Evolutionary conservation across 2,797 vertebrate species (phyloP), one percentile per base, ranked within the genome.

Genomic region (Eidolon dupreanum): DNA sequence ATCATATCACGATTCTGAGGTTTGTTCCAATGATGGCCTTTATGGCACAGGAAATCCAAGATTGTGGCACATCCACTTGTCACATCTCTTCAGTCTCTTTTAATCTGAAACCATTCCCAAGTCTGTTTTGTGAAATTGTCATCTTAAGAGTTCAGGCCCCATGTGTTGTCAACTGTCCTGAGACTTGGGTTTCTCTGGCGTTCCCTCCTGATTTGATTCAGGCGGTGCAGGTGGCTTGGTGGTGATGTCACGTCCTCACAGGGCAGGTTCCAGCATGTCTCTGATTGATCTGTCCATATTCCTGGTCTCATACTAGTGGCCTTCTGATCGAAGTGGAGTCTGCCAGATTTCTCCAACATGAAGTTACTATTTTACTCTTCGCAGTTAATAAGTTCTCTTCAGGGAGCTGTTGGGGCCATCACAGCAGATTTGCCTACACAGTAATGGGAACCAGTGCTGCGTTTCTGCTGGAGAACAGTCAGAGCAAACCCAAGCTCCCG

Each of bases 221-320:
- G 31, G 46, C 16, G 28, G 2, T 19, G 11, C 57, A 11, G n/a
- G 43, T 9, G 73, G 16, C 71, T n/a, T n/a, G 6, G 46, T 12
- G 1, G 2, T 19, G 4, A 31, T 0, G 33, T 20, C 6, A 0
- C 5, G 26, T 22, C 61, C 33, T n/a, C 55, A 1, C 78, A 0
- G 1, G 61, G 6, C 24, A 17, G 24, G 17, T 31, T 41, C 61
- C 17, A 10, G 9, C 31, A 4, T 0, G 0, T 5, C 53, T 70
- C n/a, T 4, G 9, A 46, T 28, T 1, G n/a, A 12, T 24, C 57
- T 53, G 20, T 7, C 31, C 15, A 20, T 38, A 36, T 15, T 26
- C 11, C 15, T 13, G 7, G 33, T 11, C 57, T 38, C n/a, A 13
- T 10, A 1, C 4, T 8, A 16, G 49, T 24, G n/a, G 20, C 5